Conservation (phyloP, 2,113 vertebrate genomes). For the Pipra filicauda region DNA sequence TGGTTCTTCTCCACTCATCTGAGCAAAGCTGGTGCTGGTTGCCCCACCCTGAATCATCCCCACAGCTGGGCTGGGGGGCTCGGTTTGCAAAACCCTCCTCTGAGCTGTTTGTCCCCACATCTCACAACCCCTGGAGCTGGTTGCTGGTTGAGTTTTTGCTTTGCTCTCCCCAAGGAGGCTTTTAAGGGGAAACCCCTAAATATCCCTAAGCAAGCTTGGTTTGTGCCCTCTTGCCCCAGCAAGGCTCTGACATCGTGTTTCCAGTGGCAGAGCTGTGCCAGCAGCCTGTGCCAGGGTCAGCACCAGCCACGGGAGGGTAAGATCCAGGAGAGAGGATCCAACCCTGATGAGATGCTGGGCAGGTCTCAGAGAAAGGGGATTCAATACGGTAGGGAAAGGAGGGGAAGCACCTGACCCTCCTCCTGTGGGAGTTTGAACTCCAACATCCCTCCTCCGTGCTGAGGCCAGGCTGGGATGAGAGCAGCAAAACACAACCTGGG, state of each 20-base stretch:
- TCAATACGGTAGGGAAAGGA: not conserved
- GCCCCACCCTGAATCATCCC: not conserved
- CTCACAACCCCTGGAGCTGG: rapidly evolving
- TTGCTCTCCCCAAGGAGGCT: not conserved
- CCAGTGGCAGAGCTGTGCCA: not conserved
- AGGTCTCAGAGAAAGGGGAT: not conserved
- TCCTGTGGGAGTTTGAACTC: not conserved
- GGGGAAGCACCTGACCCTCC: not conserved
- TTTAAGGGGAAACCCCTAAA: not conserved
- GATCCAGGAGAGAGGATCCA: not conserved
- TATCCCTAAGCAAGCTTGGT: not conserved
- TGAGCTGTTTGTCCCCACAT: rapidly evolving
- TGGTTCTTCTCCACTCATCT: not conserved
- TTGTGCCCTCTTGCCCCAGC: not conserved
- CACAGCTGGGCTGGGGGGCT: not conserved
- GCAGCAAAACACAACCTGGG: not conserved
- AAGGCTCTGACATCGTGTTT: not conserved
- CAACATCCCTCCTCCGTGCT: not conserved
- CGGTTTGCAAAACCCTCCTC: not conserved
- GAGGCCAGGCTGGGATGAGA: not conserved
- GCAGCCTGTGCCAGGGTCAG: rapidly evolving
- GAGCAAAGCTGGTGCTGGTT: not conserved
- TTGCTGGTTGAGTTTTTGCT: not conserved
- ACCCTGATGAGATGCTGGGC: rapidly evolving
- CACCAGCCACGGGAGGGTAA: rapidly evolving